Percentiles rank a stretch among this genome's conserved stretches.
Conservation (phyloP, 2,888 invertebrate species). For the Panopea generosa region DNA sequence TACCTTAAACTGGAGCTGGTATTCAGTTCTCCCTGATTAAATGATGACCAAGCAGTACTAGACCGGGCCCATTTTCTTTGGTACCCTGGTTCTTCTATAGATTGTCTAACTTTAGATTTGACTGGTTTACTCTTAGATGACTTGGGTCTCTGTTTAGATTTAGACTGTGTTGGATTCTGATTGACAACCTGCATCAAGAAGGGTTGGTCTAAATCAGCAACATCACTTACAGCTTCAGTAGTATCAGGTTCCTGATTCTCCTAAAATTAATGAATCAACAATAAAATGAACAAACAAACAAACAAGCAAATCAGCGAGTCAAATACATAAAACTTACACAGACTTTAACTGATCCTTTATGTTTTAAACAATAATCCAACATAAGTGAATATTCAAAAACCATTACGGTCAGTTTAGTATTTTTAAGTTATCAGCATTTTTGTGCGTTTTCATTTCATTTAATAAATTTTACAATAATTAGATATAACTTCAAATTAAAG, state of each 20-base stretch:
- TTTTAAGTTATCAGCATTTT: too few relatives aligned
- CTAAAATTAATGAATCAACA: neutral
- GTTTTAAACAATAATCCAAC: too few relatives aligned
- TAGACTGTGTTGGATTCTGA: conserved; percentile 31
- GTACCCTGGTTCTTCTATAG: conserved; percentile 64
- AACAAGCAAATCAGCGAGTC: too few relatives aligned
- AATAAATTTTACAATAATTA: too few relatives aligned
- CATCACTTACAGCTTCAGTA: conserved; percentile 5
- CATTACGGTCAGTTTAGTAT: too few relatives aligned
- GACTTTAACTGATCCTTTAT: too few relatives aligned
- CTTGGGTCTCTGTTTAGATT: conserved; percentile 26
- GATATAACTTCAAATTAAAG: too few relatives aligned
- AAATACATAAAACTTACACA: too few relatives aligned
- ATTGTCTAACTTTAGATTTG: conserved; percentile 65
- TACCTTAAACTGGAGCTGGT: conserved; percentile 64
- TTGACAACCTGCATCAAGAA: conserved; percentile 51
- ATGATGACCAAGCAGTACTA: conserved; percentile 78
- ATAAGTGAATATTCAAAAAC: too few relatives aligned
- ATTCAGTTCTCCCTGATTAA: conserved; percentile 76
- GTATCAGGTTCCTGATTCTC: conserved; percentile 6
- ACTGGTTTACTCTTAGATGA: conserved; percentile 48
- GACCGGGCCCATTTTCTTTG: conserved; percentile 78
- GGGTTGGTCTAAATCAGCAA: conserved; percentile 45
- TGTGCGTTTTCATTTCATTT: too few relatives aligned
- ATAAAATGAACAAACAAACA: too few relatives aligned